phyloP scores from a whole-genome alignment of 1,140 invertebrate species.

The Drosophila grimshawi region DNA sequence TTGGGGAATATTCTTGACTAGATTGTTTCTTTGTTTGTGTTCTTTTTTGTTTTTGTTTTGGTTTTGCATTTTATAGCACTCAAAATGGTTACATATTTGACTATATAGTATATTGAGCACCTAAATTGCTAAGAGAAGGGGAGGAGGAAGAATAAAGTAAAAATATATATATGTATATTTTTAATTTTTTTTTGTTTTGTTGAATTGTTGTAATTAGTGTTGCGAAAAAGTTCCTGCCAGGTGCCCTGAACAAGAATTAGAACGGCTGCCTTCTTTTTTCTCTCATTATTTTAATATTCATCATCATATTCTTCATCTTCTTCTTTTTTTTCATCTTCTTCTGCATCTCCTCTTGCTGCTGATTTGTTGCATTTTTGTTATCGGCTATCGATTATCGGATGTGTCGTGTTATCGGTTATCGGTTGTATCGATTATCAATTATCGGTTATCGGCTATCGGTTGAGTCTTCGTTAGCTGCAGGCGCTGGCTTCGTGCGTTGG shows the following conservation, averaged over 20 bases:
- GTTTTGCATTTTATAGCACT: constrained; percentile 77
- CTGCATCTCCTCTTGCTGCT: constrained; percentile 55
- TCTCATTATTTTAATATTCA: constrained; percentile 29
- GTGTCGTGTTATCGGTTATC: constrained; percentile 19
- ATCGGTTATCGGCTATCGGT: constrained; percentile 31
- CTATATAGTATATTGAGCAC: constrained; percentile 76
- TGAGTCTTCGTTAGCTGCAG: constrained; percentile 37
- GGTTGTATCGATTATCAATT: constrained; percentile 11
- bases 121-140: constrained; percentile 84
- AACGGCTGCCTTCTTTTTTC: constrained; percentile 41
- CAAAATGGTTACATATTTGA: constrained; percentile 80
- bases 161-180: constrained; percentile 82
- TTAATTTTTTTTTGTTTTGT: constrained; percentile 41
- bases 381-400: constrained; percentile 18
- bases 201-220: constrained; percentile 65
- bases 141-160: constrained; percentile 83
- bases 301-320: constrained; percentile 25
- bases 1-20: constrained; percentile 51
- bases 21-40: constrained; percentile 62
- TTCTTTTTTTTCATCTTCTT: constrained; percentile 31
- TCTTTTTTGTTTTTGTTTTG: constrained; percentile 56
- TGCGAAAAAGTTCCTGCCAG: constrained; percentile 51
- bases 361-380: constrained; percentile 25
- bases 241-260: constrained; percentile 36
- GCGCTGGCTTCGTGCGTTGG: constrained; percentile 32